These are phyloP conservation scores for Calameuta filiformis DNA, from an alignment of 2,888 invertebrate genomes.

Conservation along the genomic window DNA sequence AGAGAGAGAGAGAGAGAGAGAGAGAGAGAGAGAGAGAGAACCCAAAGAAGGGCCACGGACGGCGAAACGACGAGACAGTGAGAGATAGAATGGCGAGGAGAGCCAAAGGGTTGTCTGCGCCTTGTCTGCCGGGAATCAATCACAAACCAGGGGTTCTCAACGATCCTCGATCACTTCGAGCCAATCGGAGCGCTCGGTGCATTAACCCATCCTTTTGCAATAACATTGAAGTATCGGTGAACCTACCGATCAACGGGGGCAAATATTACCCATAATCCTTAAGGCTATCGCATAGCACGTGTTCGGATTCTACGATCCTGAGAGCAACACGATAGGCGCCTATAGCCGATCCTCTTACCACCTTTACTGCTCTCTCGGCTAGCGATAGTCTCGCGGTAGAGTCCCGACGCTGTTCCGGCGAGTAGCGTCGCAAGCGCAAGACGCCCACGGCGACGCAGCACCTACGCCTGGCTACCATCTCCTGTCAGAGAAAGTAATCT, in stretches of 20 bases:
- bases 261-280: not conserved
- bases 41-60: not conserved
- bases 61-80: conserved; percentile 1
- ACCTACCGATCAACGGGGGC: not conserved
- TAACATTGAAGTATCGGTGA: not conserved
- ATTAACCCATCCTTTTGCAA: not conserved
- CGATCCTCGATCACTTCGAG: not conserved
- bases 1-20: conserved; percentile 10
- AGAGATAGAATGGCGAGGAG: conserved; percentile 20
- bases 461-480: conserved; percentile 57
- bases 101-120: conserved; percentile 59
- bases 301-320: not conserved
- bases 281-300: not conserved
- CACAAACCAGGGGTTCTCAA: conserved; percentile 56
- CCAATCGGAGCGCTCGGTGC: not conserved
- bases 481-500: conserved; percentile 56
- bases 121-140: conserved; percentile 62
- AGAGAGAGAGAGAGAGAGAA: not conserved
- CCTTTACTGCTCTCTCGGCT: not conserved
- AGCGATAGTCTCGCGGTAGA: not conserved
- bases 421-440: conserved; percentile 12
- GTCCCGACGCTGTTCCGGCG: not conserved
- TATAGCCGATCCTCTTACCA: not conserved
- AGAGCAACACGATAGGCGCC: not conserved
- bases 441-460: conserved; percentile 55